These are phyloP conservation scores for Ceriagrion tenellum DNA, from an alignment of 2,888 invertebrate genomes.

Conservation along the genomic window DNA sequence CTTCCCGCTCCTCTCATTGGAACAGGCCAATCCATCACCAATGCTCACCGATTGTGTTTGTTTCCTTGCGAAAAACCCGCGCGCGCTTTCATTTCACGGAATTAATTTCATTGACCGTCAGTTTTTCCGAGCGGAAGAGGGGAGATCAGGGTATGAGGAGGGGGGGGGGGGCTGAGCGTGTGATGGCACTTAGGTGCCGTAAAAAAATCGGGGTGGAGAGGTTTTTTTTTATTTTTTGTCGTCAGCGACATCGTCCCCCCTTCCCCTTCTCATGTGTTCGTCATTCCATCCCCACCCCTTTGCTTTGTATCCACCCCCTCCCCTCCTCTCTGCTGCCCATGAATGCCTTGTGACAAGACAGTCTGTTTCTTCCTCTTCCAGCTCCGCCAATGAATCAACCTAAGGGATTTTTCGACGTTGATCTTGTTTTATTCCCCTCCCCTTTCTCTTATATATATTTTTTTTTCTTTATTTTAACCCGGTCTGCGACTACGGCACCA, in stretches of 20 bases:
- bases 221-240: too few relatives aligned
- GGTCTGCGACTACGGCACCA: conserved; percentile 43
- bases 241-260: too few relatives aligned
- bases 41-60: not conserved
- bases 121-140: not conserved
- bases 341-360: conserved; percentile 55
- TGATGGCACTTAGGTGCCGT: not conserved
- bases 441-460: not conserved
- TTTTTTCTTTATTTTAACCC: not conserved
- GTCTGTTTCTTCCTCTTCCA: conserved; percentile 37
- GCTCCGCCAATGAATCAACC: conserved; percentile 56
- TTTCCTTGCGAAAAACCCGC: not conserved
- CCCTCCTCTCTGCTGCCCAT: not conserved
- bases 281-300: not conserved
- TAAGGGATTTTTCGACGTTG: conserved; percentile 43
- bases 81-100: conserved; percentile 45
- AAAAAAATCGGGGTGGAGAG: not conserved
- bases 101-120: conserved; percentile 58
- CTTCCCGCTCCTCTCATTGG: not conserved
- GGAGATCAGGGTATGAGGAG: not conserved
- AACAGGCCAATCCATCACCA: not conserved
- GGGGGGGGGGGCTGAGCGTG: too few relatives aligned
- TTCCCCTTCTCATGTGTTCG: too few relatives aligned
- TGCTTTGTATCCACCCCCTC: not conserved
- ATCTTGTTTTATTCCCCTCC: conserved; percentile 43